Base-by-base conservation (phyloP, 2,113 vertebrate genomes). In the Mugil cephalus region DNA sequence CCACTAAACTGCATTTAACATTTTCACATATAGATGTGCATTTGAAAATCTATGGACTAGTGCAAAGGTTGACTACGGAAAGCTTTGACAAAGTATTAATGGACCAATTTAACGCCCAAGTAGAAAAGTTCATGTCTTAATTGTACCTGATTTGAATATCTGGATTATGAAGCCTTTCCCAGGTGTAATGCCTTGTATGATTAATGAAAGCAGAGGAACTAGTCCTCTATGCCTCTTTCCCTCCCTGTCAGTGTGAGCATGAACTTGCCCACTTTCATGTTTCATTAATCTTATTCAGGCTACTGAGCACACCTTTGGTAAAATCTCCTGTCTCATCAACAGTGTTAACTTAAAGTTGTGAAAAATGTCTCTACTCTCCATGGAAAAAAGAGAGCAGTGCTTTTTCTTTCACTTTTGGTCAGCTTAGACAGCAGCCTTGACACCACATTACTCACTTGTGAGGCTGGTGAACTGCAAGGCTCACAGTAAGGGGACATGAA, bases 241-340 rank as follows among this genome's bases (percentile, higher is more conserved):
- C 0, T 63, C 66, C 14, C 47, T 38, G 51, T 43, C 52, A 24
- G 50, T 1, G 17, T 9, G 67, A 77, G 47, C 12, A 58, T 34
- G 64, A 84, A 83, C 82, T 68, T 45, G 71, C 63, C 86, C 80
- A 7, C 74, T 55, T 67, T 87, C 81, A 85, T 71, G 64, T 89
- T 87, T 80, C 85, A 90, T 90, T 88, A 72, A 84, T 90, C 84
- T 80, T 77, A 47, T 45, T 58, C 69, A 53, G 47, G 54, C 64
- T 17, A 76, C 70, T 13, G 45, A 68, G 74, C 67, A 59, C 65
- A 81, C 72, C 77, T 79, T 63, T 11, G 55, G 58, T 60, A 51
- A 80, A 75, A 82, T 51, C 65, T 83, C 47, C 54, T 9, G 73
- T 80, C 74, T 83, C 50, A 86, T 84, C 77, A 73, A 35, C 68